Base-by-base conservation (phyloP, 2,113 vertebrate species). In the Phrynocephalus versicolor region DNA sequence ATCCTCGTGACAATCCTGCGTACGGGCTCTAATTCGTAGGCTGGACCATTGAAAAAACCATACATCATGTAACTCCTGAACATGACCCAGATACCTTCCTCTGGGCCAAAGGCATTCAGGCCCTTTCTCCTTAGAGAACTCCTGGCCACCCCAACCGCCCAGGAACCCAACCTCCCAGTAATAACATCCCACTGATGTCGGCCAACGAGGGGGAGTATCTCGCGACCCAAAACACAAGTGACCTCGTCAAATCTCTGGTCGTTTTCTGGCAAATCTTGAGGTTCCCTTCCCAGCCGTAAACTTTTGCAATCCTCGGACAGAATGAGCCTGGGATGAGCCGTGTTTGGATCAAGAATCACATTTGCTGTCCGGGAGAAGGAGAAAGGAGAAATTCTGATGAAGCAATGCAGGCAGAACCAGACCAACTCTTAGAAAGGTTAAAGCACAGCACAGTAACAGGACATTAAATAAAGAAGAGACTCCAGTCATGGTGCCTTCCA, bases 41-140 rank as follows among this genome's bases (percentile, higher is more conserved):
- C 10, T 10, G 5, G 5, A 51, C 5, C 45, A 51, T 10, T 10
- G 45, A 51, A 6, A 51, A 51, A 51, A 6, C 45, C 45, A 6
- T 51, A 10, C 45, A 10, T 51, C 45, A 5, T 51, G 45, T 51
- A 6, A 51, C 5, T 51, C 45, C 45, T 51, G 45, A 51, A 51
- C 45, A 51, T 51, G 45, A 51, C 82, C 39, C 72, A 83, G 58
- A 83, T 15, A 51, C 82, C 82, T 45, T 64, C 30, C 58, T 51
- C 12, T 6, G 1, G 2, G 1, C 5, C 19, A 0, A 12, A 64
- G 15, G 10, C 3, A 1, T 14, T 18, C 1, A 1, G 25, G n/a
- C 82, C 82, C 58, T 75, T 65, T 41, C 71, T 64, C 12, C 14
- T 75, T 58, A 83, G 0, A 6, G 71, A 83, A 15, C 23, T 35